A percentile compares a stretch with the other conserved stretches of the same genome.
phyloP scores from a whole-genome alignment of 2,113 vertebrate genomes.

The Trochalopteron elliotii region DNA sequence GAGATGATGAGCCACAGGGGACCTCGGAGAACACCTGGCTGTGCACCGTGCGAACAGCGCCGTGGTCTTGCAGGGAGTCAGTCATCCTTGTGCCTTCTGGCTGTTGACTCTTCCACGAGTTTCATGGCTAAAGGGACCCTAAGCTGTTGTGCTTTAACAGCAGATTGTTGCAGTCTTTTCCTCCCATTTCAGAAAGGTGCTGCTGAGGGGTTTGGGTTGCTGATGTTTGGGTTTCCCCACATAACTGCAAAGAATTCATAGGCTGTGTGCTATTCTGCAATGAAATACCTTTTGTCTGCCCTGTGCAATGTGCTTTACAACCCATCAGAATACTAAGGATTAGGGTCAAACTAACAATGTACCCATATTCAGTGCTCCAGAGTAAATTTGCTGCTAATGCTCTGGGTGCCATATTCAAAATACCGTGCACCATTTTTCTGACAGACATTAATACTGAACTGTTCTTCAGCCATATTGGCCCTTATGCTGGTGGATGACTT shows the following conservation, averaged over 20 bases:
- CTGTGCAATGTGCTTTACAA: neutral
- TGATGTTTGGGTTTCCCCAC: neutral
- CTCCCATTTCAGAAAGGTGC: neutral
- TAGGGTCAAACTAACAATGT: neutral
- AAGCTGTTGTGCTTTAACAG: neutral
- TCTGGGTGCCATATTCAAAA: neutral
- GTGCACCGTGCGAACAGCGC: fast-evolving
- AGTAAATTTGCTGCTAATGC: neutral
- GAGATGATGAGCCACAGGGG: neutral
- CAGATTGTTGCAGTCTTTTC: neutral
- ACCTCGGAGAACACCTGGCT: no score
- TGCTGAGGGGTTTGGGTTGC: neutral
- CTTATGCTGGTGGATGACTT: neutral
- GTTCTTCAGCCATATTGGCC: neutral
- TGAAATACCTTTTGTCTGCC: neutral
- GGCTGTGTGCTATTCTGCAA: neutral
- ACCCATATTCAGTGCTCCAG: neutral
- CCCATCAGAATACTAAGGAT: neutral
- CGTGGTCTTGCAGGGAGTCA: neutral
- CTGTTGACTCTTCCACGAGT: neutral
- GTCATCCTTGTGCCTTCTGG: neutral
- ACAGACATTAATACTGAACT: neutral
- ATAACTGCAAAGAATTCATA: neutral
- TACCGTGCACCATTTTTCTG: neutral
- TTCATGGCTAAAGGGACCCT: neutral